These are phyloP conservation scores for Strix aluco DNA, from an alignment of 2,113 vertebrate genomes.

Conservation along the genomic window DNA sequence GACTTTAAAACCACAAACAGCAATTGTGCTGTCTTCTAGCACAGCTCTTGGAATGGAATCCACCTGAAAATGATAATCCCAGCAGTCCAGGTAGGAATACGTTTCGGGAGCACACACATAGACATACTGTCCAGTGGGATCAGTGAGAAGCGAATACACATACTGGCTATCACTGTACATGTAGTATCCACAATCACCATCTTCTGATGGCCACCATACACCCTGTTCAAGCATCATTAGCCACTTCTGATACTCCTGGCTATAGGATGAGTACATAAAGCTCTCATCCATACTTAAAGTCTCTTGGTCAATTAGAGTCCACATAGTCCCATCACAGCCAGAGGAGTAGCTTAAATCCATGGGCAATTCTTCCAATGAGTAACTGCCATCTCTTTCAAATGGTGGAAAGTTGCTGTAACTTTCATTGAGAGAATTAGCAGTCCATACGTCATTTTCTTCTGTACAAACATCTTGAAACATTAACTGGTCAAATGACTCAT, in stretches of 20 bases:
- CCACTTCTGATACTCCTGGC: slow-evolving; percentile 91
- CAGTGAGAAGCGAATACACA: slow-evolving; percentile 92
- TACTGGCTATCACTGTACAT: slow-evolving; percentile 92
- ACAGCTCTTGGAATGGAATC: slow-evolving; percentile 72
- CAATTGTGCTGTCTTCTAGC: slow-evolving; percentile 80
- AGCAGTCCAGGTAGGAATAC: slow-evolving; percentile 70
- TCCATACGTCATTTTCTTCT: slow-evolving; percentile 78
- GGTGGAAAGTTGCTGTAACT: slow-evolving; percentile 67
- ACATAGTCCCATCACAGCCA: slow-evolving; percentile 61
- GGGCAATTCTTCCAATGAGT: slow-evolving; percentile 75
- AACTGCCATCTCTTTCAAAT: slow-evolving; percentile 59
- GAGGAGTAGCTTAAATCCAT: slow-evolving; percentile 77
- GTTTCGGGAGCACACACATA: slow-evolving; percentile 86
- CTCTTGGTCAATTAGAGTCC: slow-evolving; percentile 67
- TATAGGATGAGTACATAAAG: slow-evolving; percentile 78
- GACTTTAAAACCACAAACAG: slow-evolving; percentile 90
- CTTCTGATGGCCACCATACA: slow-evolving; percentile 93
- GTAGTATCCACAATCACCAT: slow-evolving; percentile 92
- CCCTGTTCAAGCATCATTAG: slow-evolving; percentile 88
- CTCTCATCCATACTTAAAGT: slow-evolving; percentile 74
- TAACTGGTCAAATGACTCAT: slow-evolving; percentile 74
- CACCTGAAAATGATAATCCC: slow-evolving; percentile 70
- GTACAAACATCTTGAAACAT: slow-evolving; percentile 82
- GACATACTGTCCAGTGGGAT: slow-evolving; percentile 87
- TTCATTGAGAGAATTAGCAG: slow-evolving; percentile 75